A percentile compares a stretch with the other conserved stretches of the same genome.
phyloP scores from a whole-genome alignment of 2,888 invertebrate species.

The Chironomus riparius region DNA sequence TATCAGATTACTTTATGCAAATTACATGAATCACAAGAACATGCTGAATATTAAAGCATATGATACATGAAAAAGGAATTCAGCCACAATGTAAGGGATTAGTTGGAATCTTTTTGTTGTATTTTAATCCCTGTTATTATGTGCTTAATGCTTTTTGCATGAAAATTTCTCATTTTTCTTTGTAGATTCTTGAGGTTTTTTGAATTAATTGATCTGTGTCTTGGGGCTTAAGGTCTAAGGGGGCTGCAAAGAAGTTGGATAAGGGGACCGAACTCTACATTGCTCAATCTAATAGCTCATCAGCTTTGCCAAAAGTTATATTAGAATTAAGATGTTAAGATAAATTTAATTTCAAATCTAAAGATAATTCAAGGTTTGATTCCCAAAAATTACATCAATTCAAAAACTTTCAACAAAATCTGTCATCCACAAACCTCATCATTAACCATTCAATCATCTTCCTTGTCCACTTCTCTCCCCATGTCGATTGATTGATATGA shows the following conservation, averaged over 20 bases:
- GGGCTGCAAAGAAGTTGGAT: too few species aligned
- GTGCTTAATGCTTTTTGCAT: background rate
- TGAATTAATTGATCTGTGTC: too few species aligned
- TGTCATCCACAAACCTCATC: background rate
- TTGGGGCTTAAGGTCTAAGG: too few species aligned
- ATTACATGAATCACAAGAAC: background rate
- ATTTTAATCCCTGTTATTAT: background rate
- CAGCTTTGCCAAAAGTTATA: too few species aligned
- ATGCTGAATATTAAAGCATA: background rate
- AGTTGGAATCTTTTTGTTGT: background rate
- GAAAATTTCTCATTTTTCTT: background rate
- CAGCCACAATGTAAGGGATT: background rate
- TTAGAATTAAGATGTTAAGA: too few species aligned
- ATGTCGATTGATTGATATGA: background rate
- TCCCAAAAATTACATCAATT: too few species aligned
- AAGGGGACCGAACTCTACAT: too few species aligned
- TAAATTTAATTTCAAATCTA: too few species aligned
- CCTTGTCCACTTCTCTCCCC: background rate
- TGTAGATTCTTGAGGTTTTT: background rate
- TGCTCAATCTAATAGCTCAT: too few species aligned
- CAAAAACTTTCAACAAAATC: too few species aligned
- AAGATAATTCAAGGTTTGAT: too few species aligned
- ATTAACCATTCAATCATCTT: background rate
- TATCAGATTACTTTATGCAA: slow-evolving; percentile 12
- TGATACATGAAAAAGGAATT: background rate